A percentile compares a stretch with the other conserved stretches of the same genome.
These are phyloP conservation scores for Dromas ardeola DNA, from an alignment of 2,113 vertebrate genomes.

Conservation along the genomic window DNA sequence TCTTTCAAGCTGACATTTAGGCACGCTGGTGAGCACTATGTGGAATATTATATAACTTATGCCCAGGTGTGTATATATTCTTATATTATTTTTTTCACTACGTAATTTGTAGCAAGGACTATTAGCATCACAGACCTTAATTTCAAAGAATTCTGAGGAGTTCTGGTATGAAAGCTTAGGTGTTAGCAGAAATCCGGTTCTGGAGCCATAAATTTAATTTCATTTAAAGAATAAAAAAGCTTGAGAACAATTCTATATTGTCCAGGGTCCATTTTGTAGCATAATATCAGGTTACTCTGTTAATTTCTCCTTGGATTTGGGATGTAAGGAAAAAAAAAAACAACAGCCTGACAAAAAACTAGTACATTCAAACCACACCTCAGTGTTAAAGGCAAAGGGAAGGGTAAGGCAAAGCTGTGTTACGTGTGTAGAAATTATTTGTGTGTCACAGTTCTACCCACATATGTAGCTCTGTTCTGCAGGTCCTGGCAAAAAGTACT, in stretches of 20 bases:
- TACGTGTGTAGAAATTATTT: neutral
- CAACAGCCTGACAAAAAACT: neutral
- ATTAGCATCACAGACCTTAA: neutral
- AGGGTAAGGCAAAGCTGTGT: neutral
- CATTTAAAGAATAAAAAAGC: neutral
- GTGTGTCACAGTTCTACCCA: neutral
- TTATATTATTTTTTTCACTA: neutral
- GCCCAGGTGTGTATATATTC: neutral
- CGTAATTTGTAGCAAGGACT: neutral
- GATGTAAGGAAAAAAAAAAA: neutral
- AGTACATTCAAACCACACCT: neutral
- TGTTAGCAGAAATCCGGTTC: neutral
- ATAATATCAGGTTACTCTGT: neutral
- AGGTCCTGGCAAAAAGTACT: neutral
- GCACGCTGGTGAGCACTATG: neutral
- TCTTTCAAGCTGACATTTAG: neutral
- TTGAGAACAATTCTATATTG: neutral
- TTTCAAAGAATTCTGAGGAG: neutral
- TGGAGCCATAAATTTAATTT: neutral
- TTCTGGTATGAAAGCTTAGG: neutral
- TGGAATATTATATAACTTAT: neutral
- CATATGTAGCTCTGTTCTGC: neutral
- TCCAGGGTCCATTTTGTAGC: neutral
- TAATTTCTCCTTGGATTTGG: slow-evolving; percentile 15
- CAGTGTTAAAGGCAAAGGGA: neutral